These are phyloP conservation scores for Bellardia bayeri DNA, from an alignment of 2,888 invertebrate genomes.

Conservation along the genomic window DNA sequence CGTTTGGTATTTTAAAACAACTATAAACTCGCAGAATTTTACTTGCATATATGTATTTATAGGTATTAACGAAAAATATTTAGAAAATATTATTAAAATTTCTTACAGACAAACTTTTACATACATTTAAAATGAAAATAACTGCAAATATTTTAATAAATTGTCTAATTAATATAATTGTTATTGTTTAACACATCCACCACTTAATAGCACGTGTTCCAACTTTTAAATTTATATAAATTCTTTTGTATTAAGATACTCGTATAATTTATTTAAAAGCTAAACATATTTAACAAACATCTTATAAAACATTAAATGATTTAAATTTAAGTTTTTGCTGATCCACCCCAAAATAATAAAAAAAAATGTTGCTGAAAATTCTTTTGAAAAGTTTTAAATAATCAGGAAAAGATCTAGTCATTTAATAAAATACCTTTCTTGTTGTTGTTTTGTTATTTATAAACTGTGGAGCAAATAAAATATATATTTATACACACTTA, in stretches of 20 bases:
- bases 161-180: not conserved
- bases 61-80: no score
- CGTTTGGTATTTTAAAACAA: not conserved
- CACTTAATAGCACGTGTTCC: not conserved
- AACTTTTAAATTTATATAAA: not conserved
- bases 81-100: no score
- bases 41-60: no score
- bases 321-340: slow-evolving; percentile 46
- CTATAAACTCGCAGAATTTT: no score
- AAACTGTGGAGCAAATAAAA: not conserved
- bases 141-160: not conserved
- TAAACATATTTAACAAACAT: not conserved
- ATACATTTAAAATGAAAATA: no score
- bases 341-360: slow-evolving; percentile 22
- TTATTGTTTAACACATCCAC: not conserved
- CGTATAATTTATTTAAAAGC: not conserved
- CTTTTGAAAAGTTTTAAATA: not conserved
- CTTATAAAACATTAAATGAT: slow-evolving; percentile 25
- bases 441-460: slow-evolving; percentile 17
- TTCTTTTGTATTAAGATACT: not conserved
- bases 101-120: no score
- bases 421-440: slow-evolving; percentile 31
- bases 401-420: slow-evolving; percentile 8
- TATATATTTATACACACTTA: not conserved
- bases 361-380: slow-evolving; percentile 13